A percentile compares a stretch with the other conserved stretches of the same genome.
These are phyloP conservation scores for Tricholaema leucomelas DNA, from an alignment of 2,113 vertebrate species.

Conservation along the genomic window DNA sequence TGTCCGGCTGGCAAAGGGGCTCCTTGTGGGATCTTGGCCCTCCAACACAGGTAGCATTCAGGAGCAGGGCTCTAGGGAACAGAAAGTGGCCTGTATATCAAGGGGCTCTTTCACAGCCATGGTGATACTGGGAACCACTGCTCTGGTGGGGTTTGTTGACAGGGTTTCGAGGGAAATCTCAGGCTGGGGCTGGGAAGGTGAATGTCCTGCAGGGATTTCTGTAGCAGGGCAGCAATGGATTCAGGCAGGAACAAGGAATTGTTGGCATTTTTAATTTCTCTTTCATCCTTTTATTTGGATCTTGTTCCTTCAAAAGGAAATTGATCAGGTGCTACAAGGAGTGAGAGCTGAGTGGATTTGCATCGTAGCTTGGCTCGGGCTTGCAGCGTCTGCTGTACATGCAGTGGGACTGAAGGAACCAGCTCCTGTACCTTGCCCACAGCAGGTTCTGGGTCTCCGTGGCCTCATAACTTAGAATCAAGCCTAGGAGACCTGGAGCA, in stretches of 20 bases:
- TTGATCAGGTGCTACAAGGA: neutral
- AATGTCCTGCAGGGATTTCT: neutral
- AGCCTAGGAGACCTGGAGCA: neutral
- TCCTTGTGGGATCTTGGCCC: constrained; percentile 30
- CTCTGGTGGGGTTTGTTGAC: neutral
- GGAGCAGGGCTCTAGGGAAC: constrained; percentile 7
- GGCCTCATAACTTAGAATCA: neutral
- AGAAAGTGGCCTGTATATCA: constrained; percentile 31
- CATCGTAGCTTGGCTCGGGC: neutral
- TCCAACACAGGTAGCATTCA: constrained; percentile 41
- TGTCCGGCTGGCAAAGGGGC: constrained; percentile 6
- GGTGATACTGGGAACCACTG: neutral
- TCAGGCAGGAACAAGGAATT: neutral
- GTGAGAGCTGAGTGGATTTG: fast-evolving
- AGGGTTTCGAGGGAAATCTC: neutral
- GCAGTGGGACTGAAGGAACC: neutral
- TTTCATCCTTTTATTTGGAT: neutral
- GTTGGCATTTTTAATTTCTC: neutral
- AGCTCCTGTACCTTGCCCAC: fast-evolving
- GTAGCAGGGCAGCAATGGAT: neutral
- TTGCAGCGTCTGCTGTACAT: fast-evolving
- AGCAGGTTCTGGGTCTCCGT: neutral
- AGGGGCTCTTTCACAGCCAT: constrained; percentile 10
- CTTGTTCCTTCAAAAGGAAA: neutral
- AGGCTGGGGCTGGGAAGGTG: neutral